These are phyloP conservation scores for Trissoscelio sp. DNA, from an alignment of 2,888 invertebrate genomes.

Conservation along the genomic window DNA sequence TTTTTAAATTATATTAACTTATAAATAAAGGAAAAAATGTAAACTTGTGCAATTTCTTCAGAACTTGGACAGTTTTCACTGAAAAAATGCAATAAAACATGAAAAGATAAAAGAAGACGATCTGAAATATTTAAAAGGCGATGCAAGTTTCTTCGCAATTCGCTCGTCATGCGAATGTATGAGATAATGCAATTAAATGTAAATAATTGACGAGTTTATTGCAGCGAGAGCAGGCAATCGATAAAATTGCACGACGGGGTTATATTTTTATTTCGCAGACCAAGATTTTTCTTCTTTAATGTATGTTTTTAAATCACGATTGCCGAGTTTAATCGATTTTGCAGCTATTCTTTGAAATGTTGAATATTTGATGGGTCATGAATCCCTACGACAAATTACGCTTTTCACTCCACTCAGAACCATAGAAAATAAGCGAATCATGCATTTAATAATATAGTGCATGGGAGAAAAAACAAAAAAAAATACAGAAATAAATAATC, in stretches of 20 bases:
- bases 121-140: conserved; percentile 12
- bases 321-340: conserved; percentile 44
- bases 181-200: conserved; percentile 52
- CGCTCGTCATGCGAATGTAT: conserved; percentile 26
- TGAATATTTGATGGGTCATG: conserved; percentile 41
- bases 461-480: conserved; percentile 16
- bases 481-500: no score
- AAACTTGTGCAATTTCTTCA: no score
- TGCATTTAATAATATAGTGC: conserved; percentile 36
- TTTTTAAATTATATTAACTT: no score
- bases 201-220: conserved; percentile 47
- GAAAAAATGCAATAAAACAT: no score
- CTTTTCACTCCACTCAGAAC: conserved; percentile 27
- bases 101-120: no score
- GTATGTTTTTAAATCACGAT: conserved; percentile 36
- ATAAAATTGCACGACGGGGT: conserved; percentile 26
- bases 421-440: conserved; percentile 28
- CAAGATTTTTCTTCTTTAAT: conserved; percentile 45
- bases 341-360: conserved; percentile 30
- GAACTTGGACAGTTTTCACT: no score
- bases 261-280: conserved; percentile 39
- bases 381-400: conserved; percentile 46
- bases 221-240: conserved; percentile 27
- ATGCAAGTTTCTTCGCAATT: conserved; percentile 14
- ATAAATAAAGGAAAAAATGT: no score